A percentile compares a stretch with the other conserved stretches of the same genome.
Evolutionary conservation across 2,888 invertebrate species (phyloP).

Genomic region (Byasa hedistus): DNA sequence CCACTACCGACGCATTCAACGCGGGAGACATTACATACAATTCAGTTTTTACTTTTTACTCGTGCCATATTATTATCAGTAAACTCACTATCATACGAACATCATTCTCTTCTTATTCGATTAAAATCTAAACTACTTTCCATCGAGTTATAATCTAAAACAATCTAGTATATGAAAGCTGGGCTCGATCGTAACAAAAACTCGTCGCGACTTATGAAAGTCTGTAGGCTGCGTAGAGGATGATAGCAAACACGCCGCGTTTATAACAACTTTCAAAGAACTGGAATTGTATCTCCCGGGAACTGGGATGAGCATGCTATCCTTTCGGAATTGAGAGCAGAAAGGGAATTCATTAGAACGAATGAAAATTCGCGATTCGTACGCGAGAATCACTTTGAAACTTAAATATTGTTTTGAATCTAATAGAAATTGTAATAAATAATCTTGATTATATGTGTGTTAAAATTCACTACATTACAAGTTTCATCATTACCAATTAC

Average conservation of each 20-base stretch:
- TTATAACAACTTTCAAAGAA: constrained; percentile 16
- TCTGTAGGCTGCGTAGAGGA: constrained; percentile 18
- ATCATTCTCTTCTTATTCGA: no score
- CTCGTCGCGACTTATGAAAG: constrained; percentile 22
- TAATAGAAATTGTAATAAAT: no score
- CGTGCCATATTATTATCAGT: no score
- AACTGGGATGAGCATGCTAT: background rate
- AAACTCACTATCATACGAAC: no score
- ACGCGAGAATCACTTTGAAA: constrained; percentile 9
- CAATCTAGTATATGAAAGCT: constrained; percentile 18
- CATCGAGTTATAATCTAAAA: constrained; percentile 19
- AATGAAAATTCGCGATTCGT: background rate
- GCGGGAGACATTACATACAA: constrained; percentile 35
- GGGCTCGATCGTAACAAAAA: constrained; percentile 11
- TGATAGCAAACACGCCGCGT: constrained; percentile 20
- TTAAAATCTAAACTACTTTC: constrained; percentile 8
- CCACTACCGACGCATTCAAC: constrained; percentile 35
- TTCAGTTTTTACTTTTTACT: background rate
- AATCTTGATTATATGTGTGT: no score
- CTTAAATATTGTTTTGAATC: background rate
- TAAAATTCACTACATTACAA: no score
- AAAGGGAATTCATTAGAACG: constrained; percentile 19
- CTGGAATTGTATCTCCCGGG: constrained; percentile 2
- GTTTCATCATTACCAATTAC: no score
- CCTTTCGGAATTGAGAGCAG: constrained; percentile 9